Percentiles rank a stretch among this genome's conserved stretches.
phyloP scores from a whole-genome alignment of 1,140 invertebrate species.

The Homarus americanus region DNA sequence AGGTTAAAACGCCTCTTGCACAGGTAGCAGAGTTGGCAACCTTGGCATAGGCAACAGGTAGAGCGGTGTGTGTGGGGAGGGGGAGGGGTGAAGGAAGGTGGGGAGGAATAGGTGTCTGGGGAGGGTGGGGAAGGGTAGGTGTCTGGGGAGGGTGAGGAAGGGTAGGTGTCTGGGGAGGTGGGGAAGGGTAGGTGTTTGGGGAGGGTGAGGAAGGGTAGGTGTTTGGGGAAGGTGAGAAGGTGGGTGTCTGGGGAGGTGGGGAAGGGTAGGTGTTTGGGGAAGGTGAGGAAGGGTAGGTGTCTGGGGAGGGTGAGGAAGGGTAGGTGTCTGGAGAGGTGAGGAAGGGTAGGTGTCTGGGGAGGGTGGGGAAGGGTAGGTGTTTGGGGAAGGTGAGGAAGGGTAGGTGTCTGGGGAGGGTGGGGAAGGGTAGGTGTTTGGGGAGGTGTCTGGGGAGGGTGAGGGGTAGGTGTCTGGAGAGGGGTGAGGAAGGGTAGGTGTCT shows the following conservation, averaged over 20 bases:
- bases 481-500: too few relatives aligned
- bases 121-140: neutral
- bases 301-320: too few relatives aligned
- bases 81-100: neutral
- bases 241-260: neutral
- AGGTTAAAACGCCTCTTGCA: neutral
- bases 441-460: too few relatives aligned
- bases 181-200: neutral
- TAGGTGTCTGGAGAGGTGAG: too few relatives aligned
- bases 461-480: too few relatives aligned
- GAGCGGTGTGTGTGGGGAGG: neutral
- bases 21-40: neutral
- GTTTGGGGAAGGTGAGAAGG: neutral
- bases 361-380: too few relatives aligned
- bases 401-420: too few relatives aligned
- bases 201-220: neutral
- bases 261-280: neutral
- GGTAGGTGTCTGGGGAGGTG: neutral
- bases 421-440: too few relatives aligned
- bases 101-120: neutral
- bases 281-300: neutral
- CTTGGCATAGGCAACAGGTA: conserved; percentile 1
- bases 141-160: neutral
- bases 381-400: too few relatives aligned
- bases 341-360: too few relatives aligned